A percentile compares a stretch with the other conserved stretches of the same genome.
phyloP scores from a whole-genome alignment of 1,140 invertebrate species.

The Ips nitidus region DNA sequence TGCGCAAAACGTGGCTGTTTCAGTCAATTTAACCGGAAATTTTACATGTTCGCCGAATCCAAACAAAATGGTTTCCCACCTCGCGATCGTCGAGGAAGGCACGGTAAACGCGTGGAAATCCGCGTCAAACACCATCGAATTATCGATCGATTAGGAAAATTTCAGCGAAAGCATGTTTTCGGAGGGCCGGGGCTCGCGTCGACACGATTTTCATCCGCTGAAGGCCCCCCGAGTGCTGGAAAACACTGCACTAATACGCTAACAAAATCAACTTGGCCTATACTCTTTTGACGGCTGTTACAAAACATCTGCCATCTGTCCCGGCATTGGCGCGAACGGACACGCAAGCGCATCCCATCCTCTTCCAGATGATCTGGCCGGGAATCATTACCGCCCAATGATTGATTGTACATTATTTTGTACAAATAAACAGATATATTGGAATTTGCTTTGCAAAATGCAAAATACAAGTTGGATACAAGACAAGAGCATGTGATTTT shows the following conservation, averaged over 20 bases:
- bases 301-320: conserved; percentile 54
- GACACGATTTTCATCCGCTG: conserved; percentile 12
- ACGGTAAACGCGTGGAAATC: conserved; percentile 39
- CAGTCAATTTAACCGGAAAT: conserved; percentile 37
- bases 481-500: no score
- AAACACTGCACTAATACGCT: conserved; percentile 29
- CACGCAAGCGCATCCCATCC: conserved; percentile 44
- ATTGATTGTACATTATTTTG: conserved; percentile 13
- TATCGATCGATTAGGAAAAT: conserved; percentile 22
- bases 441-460: background rate
- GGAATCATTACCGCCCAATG: conserved; percentile 24
- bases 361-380: conserved; percentile 47
- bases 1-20: conserved; percentile 22
- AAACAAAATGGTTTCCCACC: conserved; percentile 51
- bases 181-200: background rate
- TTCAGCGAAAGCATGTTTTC: conserved; percentile 19
- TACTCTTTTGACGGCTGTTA: conserved; percentile 41
- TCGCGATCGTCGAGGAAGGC: conserved; percentile 40
- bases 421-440: background rate
- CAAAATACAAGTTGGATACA: no score
- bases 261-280: conserved; percentile 28
- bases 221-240: conserved; percentile 23
- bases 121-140: conserved; percentile 41
- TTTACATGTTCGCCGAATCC: conserved; percentile 44
- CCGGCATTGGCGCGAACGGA: conserved; percentile 52